Evolutionary conservation across 1,140 invertebrate genomes (phyloP).

Genomic region (Dinothrombium tinctorium): DNA sequence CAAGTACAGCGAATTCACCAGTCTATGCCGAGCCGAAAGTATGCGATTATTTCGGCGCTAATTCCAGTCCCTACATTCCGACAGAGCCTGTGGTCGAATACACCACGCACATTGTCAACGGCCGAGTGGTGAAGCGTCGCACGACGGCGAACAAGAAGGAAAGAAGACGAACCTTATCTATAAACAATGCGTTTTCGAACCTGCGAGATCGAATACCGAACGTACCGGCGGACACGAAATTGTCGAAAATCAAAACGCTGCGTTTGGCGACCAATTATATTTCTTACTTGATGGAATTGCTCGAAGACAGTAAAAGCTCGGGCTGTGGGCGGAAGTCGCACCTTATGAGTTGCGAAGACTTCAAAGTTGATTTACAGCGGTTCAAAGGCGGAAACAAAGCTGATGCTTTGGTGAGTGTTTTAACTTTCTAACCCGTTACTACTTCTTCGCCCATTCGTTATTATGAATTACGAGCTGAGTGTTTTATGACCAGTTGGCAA

Average conservation of each 20-base stretch:
- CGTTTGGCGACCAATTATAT: conserved; percentile 28
- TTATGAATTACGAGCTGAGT: background rate
- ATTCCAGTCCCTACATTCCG: too few species aligned
- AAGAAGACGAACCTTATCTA: conserved; percentile 59
- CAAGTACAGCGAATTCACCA: too few species aligned
- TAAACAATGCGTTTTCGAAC: conserved; percentile 80
- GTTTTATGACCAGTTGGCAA: background rate
- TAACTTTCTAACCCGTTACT: background rate
- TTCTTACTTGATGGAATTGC: conserved; percentile 25
- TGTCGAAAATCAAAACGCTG: conserved; percentile 34
- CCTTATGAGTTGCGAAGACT: conserved; percentile 10
- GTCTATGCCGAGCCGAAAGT: too few species aligned
- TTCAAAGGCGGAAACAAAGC: conserved; percentile 20
- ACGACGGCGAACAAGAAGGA: conserved; percentile 68
- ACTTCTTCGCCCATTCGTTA: background rate
- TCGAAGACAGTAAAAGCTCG: conserved; percentile 27
- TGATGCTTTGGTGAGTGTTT: background rate
- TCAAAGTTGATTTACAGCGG: conserved; percentile 19
- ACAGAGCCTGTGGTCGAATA: too few species aligned
- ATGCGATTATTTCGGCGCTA: too few species aligned
- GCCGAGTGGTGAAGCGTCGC: too few species aligned
- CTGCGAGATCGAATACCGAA: conserved; percentile 81
- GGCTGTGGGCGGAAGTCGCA: conserved; percentile 8
- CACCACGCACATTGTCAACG: too few species aligned
- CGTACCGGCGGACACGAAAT: conserved; percentile 77